Base-by-base conservation (phyloP, 1,140 invertebrate genomes). In the Leptestheria dahalacensis region DNA sequence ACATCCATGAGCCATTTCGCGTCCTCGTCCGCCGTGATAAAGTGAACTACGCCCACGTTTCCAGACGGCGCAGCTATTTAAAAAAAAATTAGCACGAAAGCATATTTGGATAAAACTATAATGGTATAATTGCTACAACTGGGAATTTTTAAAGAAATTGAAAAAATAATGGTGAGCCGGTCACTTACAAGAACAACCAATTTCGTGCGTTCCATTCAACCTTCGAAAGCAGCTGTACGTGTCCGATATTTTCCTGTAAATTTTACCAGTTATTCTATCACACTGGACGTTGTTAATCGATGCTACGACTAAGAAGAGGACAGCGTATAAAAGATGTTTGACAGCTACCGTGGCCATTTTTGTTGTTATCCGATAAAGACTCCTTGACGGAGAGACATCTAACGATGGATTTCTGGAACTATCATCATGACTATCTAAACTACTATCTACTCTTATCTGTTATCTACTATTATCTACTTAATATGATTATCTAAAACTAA, bases 21-120 rank as follows among this genome's bases (percentile, higher is more conserved):
- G 25, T 60, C 58, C 18, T 28, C 24, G 41, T 52, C 29, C n/a
- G 2, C 29, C 18, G 18, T 24, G 18, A 60, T 12, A 26, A 28
- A 60, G 41, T 60, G 58, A 26, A 60, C 58, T 18, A 60, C 58
- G n/a, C 58, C 58, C 10, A 60, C 58, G 51, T 60, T 46, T 60
- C 58, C 58, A 11, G 58, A 60, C 23, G 29, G 49, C 25, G 58
- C 18, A 15, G 58, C 58, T 60, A 29, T 12, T 21, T 23, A 15
- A 23, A 57, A 18, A 23, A 57, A 55, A 29, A 2, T 23, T 11
- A 55, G 20, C n/a, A n/a, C n/a, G n/a, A 25, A 12, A 33, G 20
- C 24, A 3, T 53, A 15, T 23, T 3, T n/a, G 26, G n/a, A 3
- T 6, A 2, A 2, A 3, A 18, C 15, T 23, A 23, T 23, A 6